Percentiles rank a stretch among this genome's conserved stretches.
These are phyloP conservation scores for Poicephalus gulielmi DNA, from an alignment of 2,113 vertebrate species.

Conservation along the genomic window DNA sequence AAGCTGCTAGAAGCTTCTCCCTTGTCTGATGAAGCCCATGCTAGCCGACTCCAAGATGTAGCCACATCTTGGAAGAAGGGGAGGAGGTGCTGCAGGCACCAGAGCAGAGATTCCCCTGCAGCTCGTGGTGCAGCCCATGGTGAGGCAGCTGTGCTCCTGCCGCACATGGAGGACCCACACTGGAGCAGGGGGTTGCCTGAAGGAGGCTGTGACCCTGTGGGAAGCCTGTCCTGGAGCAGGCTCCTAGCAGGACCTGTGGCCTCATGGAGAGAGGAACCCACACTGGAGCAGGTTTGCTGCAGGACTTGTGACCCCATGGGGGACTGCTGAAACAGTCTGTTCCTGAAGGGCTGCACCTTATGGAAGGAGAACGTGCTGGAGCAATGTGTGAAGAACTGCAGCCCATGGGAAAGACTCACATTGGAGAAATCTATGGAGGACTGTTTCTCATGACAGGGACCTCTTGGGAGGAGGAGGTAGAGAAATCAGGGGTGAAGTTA, in stretches of 20 bases:
- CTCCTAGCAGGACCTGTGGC: background rate
- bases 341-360: too few relatives aligned
- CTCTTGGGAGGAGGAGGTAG: background rate
- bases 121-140: accelerated
- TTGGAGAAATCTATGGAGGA: background rate
- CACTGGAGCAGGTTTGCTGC: background rate
- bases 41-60: background rate
- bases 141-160: background rate
- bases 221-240: background rate
- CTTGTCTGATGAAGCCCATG: background rate
- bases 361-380: accelerated
- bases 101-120: background rate
- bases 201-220: background rate
- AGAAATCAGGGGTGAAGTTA: background rate
- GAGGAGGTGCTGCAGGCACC: background rate
- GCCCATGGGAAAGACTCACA: background rate
- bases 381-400: background rate
- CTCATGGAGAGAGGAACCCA: background rate
- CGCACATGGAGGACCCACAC: too few relatives aligned
- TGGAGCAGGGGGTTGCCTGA: background rate
- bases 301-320: background rate
- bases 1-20: background rate
- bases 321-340: background rate
- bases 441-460: background rate
- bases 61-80: background rate